Conservation (phyloP, 2,113 vertebrate species). For the Pithys albifrons region DNA sequence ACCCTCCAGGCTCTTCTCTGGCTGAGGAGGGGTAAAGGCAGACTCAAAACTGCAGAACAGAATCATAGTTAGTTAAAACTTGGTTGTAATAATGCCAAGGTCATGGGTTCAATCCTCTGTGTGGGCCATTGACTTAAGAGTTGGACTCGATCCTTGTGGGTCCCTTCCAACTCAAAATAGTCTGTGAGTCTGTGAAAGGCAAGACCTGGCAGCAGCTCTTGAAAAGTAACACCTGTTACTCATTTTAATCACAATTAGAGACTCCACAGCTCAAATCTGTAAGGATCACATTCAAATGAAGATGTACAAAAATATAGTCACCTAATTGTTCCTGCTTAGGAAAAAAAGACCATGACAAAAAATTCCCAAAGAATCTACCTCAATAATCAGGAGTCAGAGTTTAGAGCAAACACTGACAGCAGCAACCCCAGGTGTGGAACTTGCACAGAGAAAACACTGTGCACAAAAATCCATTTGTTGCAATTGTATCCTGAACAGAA, state of each 20-base stretch:
- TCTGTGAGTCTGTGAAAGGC: too few relatives aligned
- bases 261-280: not conserved
- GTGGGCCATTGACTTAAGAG: too few relatives aligned
- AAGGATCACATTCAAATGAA: not conserved
- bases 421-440: not conserved
- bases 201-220: too few relatives aligned
- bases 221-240: too few relatives aligned
- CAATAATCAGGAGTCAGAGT: not conserved
- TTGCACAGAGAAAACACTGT: not conserved
- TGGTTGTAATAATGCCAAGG: too few relatives aligned
- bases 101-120: too few relatives aligned
- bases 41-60: too few relatives aligned
- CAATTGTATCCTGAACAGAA: not conserved
- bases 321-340: not conserved
- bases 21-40: too few relatives aligned
- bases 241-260: not conserved
- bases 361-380: not conserved
- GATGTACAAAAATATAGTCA: not conserved
- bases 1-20: too few relatives aligned
- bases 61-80: too few relatives aligned
- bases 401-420: not conserved
- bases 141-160: too few relatives aligned
- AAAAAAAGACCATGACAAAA: not conserved
- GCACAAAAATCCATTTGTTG: not conserved
- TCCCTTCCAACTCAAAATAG: too few relatives aligned